Percentiles rank a stretch among this genome's conserved stretches.
Evolutionary conservation across 2,888 invertebrate species (phyloP).

Genomic region (Drosophila tanythrix): DNA sequence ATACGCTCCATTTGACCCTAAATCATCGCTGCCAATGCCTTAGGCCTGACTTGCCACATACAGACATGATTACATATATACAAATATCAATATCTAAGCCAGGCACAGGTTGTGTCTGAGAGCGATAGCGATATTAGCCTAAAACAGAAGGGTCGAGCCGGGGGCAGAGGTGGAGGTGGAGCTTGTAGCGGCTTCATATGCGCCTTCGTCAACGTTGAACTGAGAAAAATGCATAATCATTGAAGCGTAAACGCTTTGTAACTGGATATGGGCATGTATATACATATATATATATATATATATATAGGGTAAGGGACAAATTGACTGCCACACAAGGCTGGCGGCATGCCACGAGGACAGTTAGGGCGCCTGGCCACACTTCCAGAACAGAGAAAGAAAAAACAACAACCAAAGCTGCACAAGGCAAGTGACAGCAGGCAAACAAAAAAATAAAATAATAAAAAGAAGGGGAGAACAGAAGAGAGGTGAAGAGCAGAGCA

Average conservation of each 20-base stretch:
- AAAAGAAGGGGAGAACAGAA: constrained; percentile 2
- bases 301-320: constrained; percentile 37
- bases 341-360: constrained; percentile 32
- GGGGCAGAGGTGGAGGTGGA: background rate
- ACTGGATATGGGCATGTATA: constrained; percentile 63
- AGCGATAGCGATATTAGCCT: constrained; percentile 55
- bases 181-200: background rate
- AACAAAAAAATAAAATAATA: background rate
- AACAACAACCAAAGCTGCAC: constrained; percentile 29
- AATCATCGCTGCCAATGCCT: constrained; percentile 55
- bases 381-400: constrained; percentile 8
- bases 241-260: constrained; percentile 80
- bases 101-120: constrained; percentile 11
- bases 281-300: constrained; percentile 27
- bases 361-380: constrained; percentile 19
- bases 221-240: constrained; percentile 76
- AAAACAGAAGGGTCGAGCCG: constrained; percentile 40
- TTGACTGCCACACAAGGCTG: background rate
- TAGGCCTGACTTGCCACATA: constrained; percentile 16
- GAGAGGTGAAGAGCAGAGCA: background rate
- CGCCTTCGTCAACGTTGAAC: constrained; percentile 73
- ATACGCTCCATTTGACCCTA: constrained; percentile 61
- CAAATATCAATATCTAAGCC: background rate
- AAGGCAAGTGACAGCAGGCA: constrained; percentile 35
- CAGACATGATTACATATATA: background rate